These are phyloP conservation scores for Oncopeltus fasciatus DNA, from an alignment of 1,140 invertebrate species.

Conservation along the genomic window DNA sequence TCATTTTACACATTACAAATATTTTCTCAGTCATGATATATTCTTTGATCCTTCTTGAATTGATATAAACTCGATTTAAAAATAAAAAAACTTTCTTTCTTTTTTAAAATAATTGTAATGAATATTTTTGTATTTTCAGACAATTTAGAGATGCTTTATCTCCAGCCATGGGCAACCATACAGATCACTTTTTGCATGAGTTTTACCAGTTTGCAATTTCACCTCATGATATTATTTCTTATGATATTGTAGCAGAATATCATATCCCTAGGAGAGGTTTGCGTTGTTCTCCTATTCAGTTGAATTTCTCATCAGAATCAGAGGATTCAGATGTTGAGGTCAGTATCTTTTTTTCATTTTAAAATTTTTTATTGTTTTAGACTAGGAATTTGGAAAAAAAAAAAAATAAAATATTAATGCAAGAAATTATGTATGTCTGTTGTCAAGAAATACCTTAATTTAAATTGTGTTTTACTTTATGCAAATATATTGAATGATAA, in stretches of 20 bases:
- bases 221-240: constrained; percentile 67
- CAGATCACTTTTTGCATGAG: constrained; percentile 78
- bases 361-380: background rate
- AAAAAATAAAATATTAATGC: too few species aligned
- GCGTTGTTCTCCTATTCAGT: too few species aligned
- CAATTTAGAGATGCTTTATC: constrained; percentile 49
- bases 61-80: too few species aligned
- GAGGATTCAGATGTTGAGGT: constrained; percentile 7
- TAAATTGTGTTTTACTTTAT: too few species aligned
- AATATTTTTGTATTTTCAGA: background rate
- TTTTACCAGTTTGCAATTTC: constrained; percentile 72
- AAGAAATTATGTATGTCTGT: too few species aligned
- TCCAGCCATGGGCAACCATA: constrained; percentile 41
- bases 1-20: too few species aligned
- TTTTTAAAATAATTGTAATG: background rate
- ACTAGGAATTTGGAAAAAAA: too few species aligned
- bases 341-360: background rate
- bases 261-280: background rate
- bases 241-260: constrained; percentile 34
- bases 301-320: background rate
- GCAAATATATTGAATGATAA: too few species aligned
- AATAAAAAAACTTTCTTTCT: background rate
- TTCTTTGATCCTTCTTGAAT: too few species aligned
- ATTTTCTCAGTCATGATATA: too few species aligned
- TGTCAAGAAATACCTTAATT: too few species aligned